phyloP scores from a whole-genome alignment of 2,888 invertebrate species.

The Dusona sp. region DNA sequence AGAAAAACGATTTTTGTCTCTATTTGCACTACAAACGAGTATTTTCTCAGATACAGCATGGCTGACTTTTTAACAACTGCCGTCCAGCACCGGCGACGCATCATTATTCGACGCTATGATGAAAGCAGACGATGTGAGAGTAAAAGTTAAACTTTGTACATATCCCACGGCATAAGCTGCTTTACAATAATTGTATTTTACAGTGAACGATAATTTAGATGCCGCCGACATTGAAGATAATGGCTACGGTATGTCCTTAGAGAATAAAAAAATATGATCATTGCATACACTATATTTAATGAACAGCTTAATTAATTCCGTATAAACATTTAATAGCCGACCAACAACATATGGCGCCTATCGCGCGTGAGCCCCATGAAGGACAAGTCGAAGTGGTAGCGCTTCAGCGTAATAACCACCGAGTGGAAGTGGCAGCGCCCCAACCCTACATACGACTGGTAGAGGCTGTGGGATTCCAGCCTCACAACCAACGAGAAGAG shows the following conservation, averaged over 20 bases:
- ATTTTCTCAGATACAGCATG: not conserved
- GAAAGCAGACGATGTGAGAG: not conserved
- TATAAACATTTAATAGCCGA: not conserved
- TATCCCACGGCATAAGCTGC: not conserved
- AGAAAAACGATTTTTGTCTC: not conserved
- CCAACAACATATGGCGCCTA: not conserved
- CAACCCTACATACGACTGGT: not conserved
- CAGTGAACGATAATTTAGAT: not conserved
- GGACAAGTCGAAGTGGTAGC: too few species aligned
- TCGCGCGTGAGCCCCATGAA: not conserved
- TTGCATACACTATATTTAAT: too few species aligned
- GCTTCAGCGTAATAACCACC: not conserved
- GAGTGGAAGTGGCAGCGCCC: not conserved
- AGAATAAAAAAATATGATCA: too few species aligned
- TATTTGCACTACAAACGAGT: not conserved
- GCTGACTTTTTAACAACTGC: not conserved
- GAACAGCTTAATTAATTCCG: too few species aligned
- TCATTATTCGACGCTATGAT: not conserved
- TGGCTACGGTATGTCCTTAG: not conserved
- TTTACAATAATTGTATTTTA: not conserved
- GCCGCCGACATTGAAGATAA: not conserved
- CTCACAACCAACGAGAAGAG: not conserved
- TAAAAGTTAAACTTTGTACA: not conserved
- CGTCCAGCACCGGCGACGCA: not conserved
- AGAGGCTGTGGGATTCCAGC: too few species aligned